Conservation (phyloP, 2,797 vertebrate genomes). For the Amniataba percoides region DNA sequence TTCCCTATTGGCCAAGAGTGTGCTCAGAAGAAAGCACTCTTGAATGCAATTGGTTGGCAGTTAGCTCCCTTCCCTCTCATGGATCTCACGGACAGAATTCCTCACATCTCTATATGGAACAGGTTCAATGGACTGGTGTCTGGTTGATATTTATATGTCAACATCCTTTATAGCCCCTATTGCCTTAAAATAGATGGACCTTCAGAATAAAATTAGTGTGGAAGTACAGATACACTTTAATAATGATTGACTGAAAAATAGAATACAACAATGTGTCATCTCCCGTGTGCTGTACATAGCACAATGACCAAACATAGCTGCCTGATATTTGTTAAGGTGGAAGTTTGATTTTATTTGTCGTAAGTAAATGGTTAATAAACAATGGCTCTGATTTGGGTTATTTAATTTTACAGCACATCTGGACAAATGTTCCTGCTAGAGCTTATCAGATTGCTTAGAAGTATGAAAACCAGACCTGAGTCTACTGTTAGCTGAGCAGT, state of each 20-base stretch:
- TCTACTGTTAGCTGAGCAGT: not conserved
- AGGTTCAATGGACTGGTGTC: too few relatives aligned
- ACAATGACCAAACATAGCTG: too few relatives aligned
- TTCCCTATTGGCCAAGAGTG: slow-evolving; percentile 37
- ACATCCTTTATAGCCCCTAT: not conserved
- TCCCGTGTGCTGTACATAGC: not conserved
- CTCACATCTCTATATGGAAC: not conserved
- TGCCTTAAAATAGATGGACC: not conserved
- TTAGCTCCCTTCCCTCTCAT: not conserved
- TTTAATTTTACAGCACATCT: not conserved
- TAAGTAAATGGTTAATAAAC: too few relatives aligned
- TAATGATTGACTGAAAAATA: not conserved
- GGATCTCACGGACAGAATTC: not conserved
- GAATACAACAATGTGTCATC: too few relatives aligned
- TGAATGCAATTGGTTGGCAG: slow-evolving; percentile 23
- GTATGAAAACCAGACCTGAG: not conserved
- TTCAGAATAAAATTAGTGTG: not conserved
- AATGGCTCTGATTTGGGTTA: too few relatives aligned
- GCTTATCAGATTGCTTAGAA: not conserved
- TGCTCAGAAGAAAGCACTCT: not conserved
- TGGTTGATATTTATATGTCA: not conserved
- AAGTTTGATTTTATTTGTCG: not conserved
- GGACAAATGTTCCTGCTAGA: not conserved
- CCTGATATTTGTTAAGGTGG: too few relatives aligned
- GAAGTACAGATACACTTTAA: not conserved